phyloP scores from a whole-genome alignment of 2,797 vertebrate species.

The Lindbergichthys nudifrons region DNA sequence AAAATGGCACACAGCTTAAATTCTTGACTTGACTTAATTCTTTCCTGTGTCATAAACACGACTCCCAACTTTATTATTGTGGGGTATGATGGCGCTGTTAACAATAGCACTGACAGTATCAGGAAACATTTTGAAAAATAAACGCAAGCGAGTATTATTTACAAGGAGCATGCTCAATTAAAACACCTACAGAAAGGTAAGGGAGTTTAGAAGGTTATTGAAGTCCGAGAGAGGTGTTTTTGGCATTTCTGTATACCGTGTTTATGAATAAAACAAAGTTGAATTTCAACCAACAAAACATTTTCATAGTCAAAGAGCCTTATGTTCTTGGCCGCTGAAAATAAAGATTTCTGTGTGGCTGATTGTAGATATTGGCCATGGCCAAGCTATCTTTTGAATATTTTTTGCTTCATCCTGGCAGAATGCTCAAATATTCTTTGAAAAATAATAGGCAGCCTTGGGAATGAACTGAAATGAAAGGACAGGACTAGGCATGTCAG shows the following conservation, averaged over 20 bases:
- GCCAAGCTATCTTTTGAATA: slow-evolving; percentile 40
- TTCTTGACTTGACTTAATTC: too few relatives aligned
- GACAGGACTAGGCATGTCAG: slow-evolving; percentile 65
- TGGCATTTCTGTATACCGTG: background rate
- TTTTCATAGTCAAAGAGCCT: slow-evolving; percentile 3
- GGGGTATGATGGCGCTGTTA: background rate
- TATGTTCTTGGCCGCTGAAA: slow-evolving; percentile 30
- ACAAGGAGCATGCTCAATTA: background rate
- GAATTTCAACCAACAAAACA: slow-evolving; percentile 23
- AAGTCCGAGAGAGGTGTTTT: background rate
- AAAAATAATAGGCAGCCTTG: slow-evolving; percentile 78
- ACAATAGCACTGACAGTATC: background rate
- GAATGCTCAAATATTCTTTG: slow-evolving; percentile 58
- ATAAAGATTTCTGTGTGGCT: slow-evolving; percentile 44
- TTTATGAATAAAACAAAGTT: background rate
- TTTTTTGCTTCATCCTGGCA: slow-evolving; percentile 51
- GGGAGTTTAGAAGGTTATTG: background rate
- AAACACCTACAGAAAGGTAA: slow-evolving; percentile 1
- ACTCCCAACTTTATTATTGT: background rate
- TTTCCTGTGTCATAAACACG: background rate
- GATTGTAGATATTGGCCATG: slow-evolving; percentile 41
- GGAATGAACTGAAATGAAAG: slow-evolving; percentile 67
- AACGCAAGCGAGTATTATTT: slow-evolving; percentile 4
- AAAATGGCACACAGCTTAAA: background rate
- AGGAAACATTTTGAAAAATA: background rate